Base-by-base conservation (phyloP, 2,113 vertebrate genomes). In the Galbula dea region DNA sequence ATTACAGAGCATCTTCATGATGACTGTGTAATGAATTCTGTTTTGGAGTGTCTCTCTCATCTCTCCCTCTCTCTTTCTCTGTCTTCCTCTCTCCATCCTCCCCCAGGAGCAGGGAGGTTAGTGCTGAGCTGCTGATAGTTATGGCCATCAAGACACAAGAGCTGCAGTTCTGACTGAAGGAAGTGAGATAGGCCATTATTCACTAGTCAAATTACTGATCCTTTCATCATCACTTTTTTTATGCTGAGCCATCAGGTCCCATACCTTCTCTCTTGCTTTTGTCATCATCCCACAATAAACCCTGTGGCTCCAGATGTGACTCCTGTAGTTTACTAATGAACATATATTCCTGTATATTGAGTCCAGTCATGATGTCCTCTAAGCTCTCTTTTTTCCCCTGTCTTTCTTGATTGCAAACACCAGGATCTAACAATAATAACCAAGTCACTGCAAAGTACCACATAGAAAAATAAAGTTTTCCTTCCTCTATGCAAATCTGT, bases 401-500 rank as follows among this genome's bases (percentile, higher is more conserved):
- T 34, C 68, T 79, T 54, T 22, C 63, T 93, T 76, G 34, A 15
- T 84, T 87, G 11, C 45, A 71, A 71, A 59, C 15, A 51, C 30
- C 49, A 73, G 30, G 27, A 46, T 83, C 34, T 89, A 74, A 46
- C 52, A 96, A 79, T 85, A 92, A 87, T 41, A 91, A 69, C 37
- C 29, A 57, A 68, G 37, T 89, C 76, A 69, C 3, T 87, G 89
- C 76, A 73, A 92, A 18, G 32, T 92, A 39, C 30, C 62, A 36
- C 36, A n/a, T 65, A 55, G 7, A 87, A 83, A 90, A 93, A 89
- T 46, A 61, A 85, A 80, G 66, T 49, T 91, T 89, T 90, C 49
- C 74, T 95, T 89, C 55, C 61, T 88, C 65, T 81, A 90, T 96
- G 88, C 89, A 94, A 94, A 93, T 90, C 57, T 51, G 6, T 62